These are phyloP conservation scores for Bubalus kerabau DNA, from an alignment of 2,113 vertebrate genomes.

Conservation along the genomic window DNA sequence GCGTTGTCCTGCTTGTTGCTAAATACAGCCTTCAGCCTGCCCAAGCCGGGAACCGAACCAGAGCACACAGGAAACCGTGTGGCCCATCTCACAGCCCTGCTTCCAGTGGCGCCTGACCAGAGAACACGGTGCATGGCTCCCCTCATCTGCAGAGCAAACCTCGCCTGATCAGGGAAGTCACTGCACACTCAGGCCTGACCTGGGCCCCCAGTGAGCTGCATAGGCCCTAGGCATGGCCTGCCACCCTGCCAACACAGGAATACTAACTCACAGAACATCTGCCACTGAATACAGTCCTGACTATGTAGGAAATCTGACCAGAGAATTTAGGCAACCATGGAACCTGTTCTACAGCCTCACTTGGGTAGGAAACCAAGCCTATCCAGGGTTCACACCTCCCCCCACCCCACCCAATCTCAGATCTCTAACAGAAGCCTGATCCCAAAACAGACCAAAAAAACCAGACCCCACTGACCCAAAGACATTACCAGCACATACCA, in stretches of 20 bases:
- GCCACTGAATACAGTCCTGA: neutral
- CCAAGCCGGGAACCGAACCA: neutral
- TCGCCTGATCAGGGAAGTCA: neutral
- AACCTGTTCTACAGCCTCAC: neutral
- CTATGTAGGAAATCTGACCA: neutral
- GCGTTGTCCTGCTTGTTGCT: neutral
- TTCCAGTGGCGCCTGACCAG: neutral
- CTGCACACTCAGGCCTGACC: neutral
- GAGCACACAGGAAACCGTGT: neutral
- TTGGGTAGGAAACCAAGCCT: neutral
- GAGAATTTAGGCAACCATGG: neutral
- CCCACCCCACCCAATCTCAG: neutral
- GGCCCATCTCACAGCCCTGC: neutral
- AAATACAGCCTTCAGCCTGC: neutral
- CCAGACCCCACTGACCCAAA: neutral
- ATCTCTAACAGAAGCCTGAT: neutral
- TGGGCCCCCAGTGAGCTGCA: neutral
- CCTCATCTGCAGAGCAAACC: neutral
- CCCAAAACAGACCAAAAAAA: neutral
- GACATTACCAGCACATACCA: neutral
- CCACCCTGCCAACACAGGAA: neutral
- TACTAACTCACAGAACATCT: neutral
- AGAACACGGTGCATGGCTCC: neutral
- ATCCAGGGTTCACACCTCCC: neutral
- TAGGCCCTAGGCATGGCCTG: neutral